Conservation (phyloP, 1,140 invertebrate genomes). For the Dreissena rostriformis region DNA sequence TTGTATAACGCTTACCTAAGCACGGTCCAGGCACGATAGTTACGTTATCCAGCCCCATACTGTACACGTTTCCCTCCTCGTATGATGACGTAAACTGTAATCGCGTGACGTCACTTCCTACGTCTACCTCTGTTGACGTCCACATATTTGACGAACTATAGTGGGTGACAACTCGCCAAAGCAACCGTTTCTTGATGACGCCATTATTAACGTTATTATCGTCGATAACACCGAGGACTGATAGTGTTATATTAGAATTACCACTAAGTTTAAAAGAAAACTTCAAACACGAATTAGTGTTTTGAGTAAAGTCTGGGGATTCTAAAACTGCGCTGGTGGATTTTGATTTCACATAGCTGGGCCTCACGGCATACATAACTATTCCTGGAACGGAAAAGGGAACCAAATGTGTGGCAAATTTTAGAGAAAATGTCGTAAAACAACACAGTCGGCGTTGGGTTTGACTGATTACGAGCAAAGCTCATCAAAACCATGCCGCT, state of each 20-base stretch:
- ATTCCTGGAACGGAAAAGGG: conserved; percentile 1
- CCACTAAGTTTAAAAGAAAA: conserved; percentile 29
- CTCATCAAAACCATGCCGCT: too few relatives aligned
- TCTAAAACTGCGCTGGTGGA: background rate
- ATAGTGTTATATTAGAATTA: conserved; percentile 37
- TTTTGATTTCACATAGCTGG: background rate
- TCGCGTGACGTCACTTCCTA: background rate
- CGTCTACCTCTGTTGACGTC: conserved; percentile 8
- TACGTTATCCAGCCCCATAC: conserved; percentile 31
- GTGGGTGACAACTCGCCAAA: conserved; percentile 23
- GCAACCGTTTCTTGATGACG: background rate
- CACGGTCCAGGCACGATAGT: conserved; percentile 16
- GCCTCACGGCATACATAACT: conserved; percentile 7
- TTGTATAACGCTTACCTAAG: background rate
- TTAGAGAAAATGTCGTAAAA: too few relatives aligned
- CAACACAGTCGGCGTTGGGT: too few relatives aligned
- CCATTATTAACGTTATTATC: background rate
- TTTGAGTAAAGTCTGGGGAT: conserved; percentile 9
- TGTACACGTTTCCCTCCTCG: conserved; percentile 10
- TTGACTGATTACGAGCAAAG: too few relatives aligned
- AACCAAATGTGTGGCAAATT: too few relatives aligned
- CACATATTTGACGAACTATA: conserved; percentile 23
- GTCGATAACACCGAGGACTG: conserved; percentile 9
- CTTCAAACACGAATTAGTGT: background rate
- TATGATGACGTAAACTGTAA: background rate